Base-by-base conservation (phyloP, 2,113 vertebrate genomes). In the Leuciscus idus region DNA sequence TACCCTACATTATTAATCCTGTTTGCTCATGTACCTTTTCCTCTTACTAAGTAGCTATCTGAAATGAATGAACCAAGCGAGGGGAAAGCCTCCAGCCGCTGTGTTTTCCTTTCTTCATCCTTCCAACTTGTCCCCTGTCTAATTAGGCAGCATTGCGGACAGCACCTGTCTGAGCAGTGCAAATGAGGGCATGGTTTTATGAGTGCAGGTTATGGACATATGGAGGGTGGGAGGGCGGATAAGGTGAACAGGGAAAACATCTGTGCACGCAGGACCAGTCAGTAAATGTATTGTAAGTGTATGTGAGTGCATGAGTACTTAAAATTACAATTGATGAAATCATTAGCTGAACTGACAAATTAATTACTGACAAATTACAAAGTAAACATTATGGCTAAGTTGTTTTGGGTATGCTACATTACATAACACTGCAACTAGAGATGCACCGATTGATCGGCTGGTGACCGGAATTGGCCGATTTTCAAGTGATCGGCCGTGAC, bases 1-100 rank as follows among this genome's bases (percentile, higher is more conserved):
- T 70, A 81, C 70, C 85, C 19, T 87, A 83, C 74, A 90, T 85
- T 88, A 88, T 88, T 87, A 88, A 87, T 88, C 89, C 57, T 87
- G 85, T 90, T 88, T 88, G 89, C 85, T 90, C 88, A 76, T 85
- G 74, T 78, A 82, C 81, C 87, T 86, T 73, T 76, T 57, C 86
- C 84, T 73, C 74, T 85, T 86, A 87, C 87, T 89, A 87, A 85
- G 77, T 61, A 75, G 79, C 74, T 62, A 28, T 72, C 83, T 68
- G 75, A 80, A 84, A 85, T 88, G 85, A 87, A 84, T 82, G 12
- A 83, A 78, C 33, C 13, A 43, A 76, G 48, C 5, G 62, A 57
- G 36, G 33, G 73, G 55, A 33, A 88, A 77, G 39, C 78, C 84
- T 90, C 62, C 74, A 74, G 83, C 83, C 70, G 50, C 81, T 85